These are phyloP conservation scores for Todiramphus saurophagus DNA, from an alignment of 2,113 vertebrate species.

Conservation along the genomic window DNA sequence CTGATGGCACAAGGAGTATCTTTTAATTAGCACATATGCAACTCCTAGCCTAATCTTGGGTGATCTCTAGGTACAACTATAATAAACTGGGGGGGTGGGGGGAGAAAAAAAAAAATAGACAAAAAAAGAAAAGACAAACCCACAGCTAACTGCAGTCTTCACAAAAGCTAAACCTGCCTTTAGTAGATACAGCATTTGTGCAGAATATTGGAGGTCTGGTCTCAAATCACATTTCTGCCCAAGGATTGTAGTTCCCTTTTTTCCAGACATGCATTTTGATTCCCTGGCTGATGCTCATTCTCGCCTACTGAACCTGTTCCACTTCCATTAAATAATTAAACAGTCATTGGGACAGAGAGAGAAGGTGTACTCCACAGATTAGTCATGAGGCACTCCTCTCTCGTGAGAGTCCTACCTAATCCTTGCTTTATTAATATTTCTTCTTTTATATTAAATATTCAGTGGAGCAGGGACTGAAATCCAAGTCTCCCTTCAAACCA, in stretches of 20 bases:
- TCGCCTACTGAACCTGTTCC: background rate
- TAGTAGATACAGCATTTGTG: background rate
- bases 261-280: background rate
- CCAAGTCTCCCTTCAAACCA: background rate
- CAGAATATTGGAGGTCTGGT: background rate
- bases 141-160: background rate
- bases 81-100: background rate
- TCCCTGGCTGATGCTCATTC: background rate
- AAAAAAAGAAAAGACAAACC: background rate
- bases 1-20: background rate
- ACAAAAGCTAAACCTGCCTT: background rate
- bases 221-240: background rate
- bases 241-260: background rate
- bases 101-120: no score
- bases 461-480: background rate
- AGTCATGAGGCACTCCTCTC: background rate
- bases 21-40: background rate
- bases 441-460: slow-evolving; percentile 13
- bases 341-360: background rate
- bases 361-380: background rate
- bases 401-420: background rate
- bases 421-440: slow-evolving; percentile 48
- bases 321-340: background rate
- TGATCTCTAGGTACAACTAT: background rate
- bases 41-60: background rate